Percentiles rank a stretch among this genome's conserved stretches.
Conservation (phyloP, 1,140 invertebrate species). For the Lasaia peninsularis region DNA sequence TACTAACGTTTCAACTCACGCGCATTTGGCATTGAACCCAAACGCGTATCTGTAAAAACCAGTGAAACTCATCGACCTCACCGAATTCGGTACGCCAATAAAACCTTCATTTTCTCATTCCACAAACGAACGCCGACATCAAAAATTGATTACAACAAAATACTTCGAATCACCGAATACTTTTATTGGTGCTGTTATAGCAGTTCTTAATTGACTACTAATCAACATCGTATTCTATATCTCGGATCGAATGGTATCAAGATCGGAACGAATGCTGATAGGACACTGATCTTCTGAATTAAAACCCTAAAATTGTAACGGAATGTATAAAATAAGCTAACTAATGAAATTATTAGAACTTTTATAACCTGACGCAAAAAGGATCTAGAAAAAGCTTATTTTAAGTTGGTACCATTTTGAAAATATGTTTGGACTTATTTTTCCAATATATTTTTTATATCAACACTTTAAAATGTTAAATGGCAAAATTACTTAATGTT, state of each 20-base stretch:
- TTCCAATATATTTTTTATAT: too few species aligned
- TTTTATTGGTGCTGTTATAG: constrained; percentile 68
- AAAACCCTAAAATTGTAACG: constrained; percentile 22
- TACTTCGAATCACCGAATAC: constrained; percentile 64
- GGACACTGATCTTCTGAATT: constrained; percentile 30
- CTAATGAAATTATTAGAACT: too few species aligned
- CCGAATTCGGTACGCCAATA: constrained; percentile 71
- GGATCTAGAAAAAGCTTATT: too few species aligned
- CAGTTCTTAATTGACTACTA: constrained; percentile 68
- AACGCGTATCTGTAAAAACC: constrained; percentile 31
- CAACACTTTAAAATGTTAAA: too few species aligned
- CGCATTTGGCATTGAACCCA: constrained; percentile 1
- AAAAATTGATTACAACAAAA: constrained; percentile 74
- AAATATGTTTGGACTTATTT: too few species aligned
- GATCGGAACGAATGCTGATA: constrained; percentile 26
- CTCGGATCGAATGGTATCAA: constrained; percentile 24
- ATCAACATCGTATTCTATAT: constrained; percentile 41
- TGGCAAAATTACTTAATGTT: too few species aligned
- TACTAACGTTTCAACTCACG: not conserved
- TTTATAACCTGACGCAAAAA: too few species aligned
- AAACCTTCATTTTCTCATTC: constrained; percentile 57
- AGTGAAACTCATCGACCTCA: constrained; percentile 41
- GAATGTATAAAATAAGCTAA: not conserved
- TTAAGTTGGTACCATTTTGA: too few species aligned
- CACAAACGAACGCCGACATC: constrained; percentile 63